A percentile compares a stretch with the other conserved stretches of the same genome.
Evolutionary conservation across 1,140 invertebrate genomes (phyloP).

Genomic region (Drosophila pandora): DNA sequence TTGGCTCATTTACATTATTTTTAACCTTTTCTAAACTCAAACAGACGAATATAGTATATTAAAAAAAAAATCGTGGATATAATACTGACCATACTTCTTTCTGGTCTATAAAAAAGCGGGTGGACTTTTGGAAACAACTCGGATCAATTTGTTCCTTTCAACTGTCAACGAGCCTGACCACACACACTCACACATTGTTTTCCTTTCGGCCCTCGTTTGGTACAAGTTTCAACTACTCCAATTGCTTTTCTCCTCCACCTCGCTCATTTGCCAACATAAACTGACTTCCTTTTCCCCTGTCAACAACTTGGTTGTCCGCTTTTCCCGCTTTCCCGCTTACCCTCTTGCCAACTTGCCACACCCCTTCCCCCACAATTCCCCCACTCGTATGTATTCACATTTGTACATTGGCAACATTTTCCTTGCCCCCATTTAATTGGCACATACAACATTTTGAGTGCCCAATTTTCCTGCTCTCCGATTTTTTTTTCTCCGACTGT

Average conservation of each 20-base stretch:
- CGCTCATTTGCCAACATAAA: slow-evolving; percentile 51
- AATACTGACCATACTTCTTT: background rate
- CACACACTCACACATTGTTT: slow-evolving; percentile 1
- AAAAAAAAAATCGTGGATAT: background rate
- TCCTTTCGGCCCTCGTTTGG: slow-evolving; percentile 10
- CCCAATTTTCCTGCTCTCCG: slow-evolving; percentile 53
- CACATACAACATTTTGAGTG: slow-evolving; percentile 71
- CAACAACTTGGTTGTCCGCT: slow-evolving; percentile 31
- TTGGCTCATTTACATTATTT: no score
- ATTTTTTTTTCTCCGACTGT: slow-evolving; percentile 3
- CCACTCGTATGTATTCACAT: slow-evolving; percentile 53
- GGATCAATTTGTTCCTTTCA: slow-evolving; percentile 44
- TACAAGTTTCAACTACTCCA: slow-evolving; percentile 45
- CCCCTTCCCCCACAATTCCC: background rate
- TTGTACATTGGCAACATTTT: slow-evolving; percentile 74
- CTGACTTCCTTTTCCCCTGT: slow-evolving; percentile 48
- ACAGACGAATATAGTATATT: no score
- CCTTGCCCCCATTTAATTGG: slow-evolving; percentile 71
- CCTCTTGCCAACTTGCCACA: background rate
- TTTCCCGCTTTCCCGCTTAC: background rate
- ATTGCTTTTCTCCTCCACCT: slow-evolving; percentile 24
- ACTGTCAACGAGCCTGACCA: slow-evolving; percentile 54
- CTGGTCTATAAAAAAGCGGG: background rate
- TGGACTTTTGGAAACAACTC: background rate
- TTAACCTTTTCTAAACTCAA: no score